phyloP scores from a whole-genome alignment of 2,113 vertebrate species.

The Cebidichthys violaceus region DNA sequence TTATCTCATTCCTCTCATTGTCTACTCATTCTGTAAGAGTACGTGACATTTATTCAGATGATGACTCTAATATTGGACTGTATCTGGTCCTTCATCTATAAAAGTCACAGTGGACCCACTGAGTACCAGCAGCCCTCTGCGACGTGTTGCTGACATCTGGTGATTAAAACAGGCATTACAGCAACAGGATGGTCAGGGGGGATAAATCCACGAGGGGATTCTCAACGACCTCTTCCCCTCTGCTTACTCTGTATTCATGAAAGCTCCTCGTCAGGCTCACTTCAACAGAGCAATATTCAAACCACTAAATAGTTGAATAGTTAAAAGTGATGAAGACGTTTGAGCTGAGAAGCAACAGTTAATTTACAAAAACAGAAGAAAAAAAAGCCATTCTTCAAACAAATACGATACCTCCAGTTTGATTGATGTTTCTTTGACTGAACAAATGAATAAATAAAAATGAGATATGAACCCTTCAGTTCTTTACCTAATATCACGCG shows the following conservation, averaged over 20 bases:
- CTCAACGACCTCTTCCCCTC: not conserved
- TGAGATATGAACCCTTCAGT: not conserved
- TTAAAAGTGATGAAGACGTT: not conserved
- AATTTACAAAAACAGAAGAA: not conserved
- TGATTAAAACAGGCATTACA: conserved; percentile 43
- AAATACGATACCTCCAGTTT: not conserved
- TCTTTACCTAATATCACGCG: not conserved
- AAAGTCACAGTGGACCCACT: not conserved
- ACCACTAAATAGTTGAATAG: not conserved
- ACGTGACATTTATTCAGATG: not conserved
- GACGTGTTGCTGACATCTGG: conserved; percentile 54
- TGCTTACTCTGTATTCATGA: not conserved
- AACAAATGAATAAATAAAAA: not conserved
- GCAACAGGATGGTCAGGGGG: accelerated
- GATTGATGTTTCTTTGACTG: not conserved
- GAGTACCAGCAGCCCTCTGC: not conserved
- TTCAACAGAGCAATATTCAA: not conserved
- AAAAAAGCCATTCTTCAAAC: not conserved
- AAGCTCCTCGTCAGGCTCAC: not conserved
- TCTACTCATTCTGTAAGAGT: not conserved
- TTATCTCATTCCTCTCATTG: not conserved
- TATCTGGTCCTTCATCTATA: not conserved
- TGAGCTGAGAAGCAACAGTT: not conserved
- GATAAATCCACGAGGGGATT: conserved; percentile 53
- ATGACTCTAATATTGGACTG: not conserved